Evolutionary conservation across 2,113 vertebrate genomes (phyloP).

Genomic region (Mola mola): DNA sequence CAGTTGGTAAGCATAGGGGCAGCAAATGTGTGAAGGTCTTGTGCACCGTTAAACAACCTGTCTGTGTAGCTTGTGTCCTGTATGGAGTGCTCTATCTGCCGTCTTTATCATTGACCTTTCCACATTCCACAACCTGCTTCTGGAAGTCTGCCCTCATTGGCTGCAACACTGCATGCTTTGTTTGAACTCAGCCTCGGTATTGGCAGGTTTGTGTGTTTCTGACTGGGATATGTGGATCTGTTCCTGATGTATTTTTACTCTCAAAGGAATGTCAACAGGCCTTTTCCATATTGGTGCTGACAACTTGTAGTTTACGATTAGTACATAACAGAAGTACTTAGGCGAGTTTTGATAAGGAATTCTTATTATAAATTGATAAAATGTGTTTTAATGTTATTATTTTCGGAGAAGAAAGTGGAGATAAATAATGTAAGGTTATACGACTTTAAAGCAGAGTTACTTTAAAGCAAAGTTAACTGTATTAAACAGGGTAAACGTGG

Average conservation of each 20-base stretch:
- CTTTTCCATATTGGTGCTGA: slow-evolving; percentile 15
- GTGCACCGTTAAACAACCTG: neutral
- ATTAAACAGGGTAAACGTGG: too few relatives aligned
- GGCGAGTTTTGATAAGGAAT: too few relatives aligned
- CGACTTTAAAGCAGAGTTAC: too few relatives aligned
- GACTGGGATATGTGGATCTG: slow-evolving; percentile 32
- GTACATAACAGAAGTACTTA: neutral
- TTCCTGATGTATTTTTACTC: slow-evolving; percentile 52
- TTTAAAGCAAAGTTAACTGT: too few relatives aligned
- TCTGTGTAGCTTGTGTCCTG: slow-evolving; percentile 4
- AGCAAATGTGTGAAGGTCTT: slow-evolving; percentile 9
- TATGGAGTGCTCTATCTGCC: slow-evolving; percentile 3
- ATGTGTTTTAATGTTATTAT: too few relatives aligned
- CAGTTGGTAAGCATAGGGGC: neutral
- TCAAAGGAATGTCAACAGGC: slow-evolving; percentile 35
- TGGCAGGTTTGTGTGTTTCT: slow-evolving; percentile 54
- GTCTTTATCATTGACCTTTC: slow-evolving; percentile 70
- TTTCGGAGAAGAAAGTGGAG: too few relatives aligned
- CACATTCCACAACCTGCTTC: slow-evolving; percentile 71
- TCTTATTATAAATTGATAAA: neutral
- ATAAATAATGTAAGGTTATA: too few relatives aligned
- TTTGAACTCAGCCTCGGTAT: slow-evolving; percentile 66
- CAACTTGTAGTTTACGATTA: slow-evolving; percentile 24
- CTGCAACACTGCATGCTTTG: slow-evolving; percentile 59
- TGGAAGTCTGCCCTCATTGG: slow-evolving; percentile 67